phyloP scores from a whole-genome alignment of 1,140 invertebrate genomes.

The Lasioglossum albipes region DNA sequence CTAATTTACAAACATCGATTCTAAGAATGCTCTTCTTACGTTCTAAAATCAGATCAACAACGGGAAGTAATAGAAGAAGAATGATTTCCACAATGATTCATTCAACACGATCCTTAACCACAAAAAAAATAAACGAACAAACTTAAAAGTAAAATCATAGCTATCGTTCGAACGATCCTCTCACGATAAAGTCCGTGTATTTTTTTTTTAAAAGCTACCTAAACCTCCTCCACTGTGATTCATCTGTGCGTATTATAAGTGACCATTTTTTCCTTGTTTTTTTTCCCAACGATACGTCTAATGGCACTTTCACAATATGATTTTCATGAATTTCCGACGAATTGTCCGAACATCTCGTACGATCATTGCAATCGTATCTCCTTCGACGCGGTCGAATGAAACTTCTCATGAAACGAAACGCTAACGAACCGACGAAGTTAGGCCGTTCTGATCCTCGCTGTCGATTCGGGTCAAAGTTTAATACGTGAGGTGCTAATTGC shows the following conservation, averaged over 20 bases:
- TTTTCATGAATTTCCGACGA: conserved; percentile 44
- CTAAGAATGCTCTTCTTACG: background rate
- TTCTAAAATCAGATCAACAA: background rate
- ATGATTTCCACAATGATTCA: background rate
- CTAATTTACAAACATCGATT: background rate
- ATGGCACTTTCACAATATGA: conserved; percentile 56
- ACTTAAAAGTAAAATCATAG: conserved; percentile 9
- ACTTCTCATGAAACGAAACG: conserved; percentile 14
- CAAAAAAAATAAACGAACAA: conserved; percentile 4
- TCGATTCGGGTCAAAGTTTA: conserved; percentile 47
- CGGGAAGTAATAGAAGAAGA: background rate
- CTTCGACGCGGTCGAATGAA: conserved; percentile 8
- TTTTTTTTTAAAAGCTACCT: background rate
- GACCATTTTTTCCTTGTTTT: conserved; percentile 18
- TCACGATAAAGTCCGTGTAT: background rate
- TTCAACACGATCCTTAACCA: background rate
- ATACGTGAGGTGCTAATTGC: conserved; percentile 54
- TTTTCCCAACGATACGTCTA: conserved; percentile 34
- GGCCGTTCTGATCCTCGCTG: conserved; percentile 34
- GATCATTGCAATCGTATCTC: conserved; percentile 31
- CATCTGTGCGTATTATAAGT: conserved; percentile 61
- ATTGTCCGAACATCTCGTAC: conserved; percentile 24
- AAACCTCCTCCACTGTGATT: conserved; percentile 5
- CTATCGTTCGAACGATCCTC: background rate
- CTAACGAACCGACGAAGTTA: conserved; percentile 29